Evolutionary conservation across 2,888 invertebrate species (phyloP).

Genomic region (Stenchaetothrips biformis): DNA sequence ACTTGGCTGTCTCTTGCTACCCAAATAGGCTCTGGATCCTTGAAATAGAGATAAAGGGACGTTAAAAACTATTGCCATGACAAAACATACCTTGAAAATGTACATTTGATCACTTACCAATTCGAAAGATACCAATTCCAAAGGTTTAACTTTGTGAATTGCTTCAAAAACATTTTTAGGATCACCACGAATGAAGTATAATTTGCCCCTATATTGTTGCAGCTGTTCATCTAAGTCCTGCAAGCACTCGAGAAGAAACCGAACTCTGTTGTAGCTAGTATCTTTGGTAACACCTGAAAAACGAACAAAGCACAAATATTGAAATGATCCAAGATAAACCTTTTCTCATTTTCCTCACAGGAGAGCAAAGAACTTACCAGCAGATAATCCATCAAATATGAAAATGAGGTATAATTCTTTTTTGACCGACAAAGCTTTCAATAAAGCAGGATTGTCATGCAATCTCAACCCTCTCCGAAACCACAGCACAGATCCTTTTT

Average conservation of each 20-base stretch:
- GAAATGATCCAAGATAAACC: neutral
- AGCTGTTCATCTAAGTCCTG: slow-evolving; percentile 60
- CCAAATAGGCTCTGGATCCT: slow-evolving; percentile 71
- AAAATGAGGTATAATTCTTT: slow-evolving; percentile 58
- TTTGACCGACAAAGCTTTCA: slow-evolving; percentile 51
- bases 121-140: slow-evolving; percentile 47
- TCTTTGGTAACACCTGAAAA: neutral
- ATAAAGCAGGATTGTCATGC: slow-evolving; percentile 49
- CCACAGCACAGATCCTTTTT: slow-evolving; percentile 35
- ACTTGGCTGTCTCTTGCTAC: slow-evolving; percentile 56
- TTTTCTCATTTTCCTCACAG: neutral
- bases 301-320: neutral
- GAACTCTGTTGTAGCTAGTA: slow-evolving; percentile 35
- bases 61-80: neutral
- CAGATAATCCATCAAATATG: slow-evolving; percentile 55
- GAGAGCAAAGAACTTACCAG: neutral
- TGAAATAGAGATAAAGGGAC: slow-evolving; percentile 36
- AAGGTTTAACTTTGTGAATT: slow-evolving; percentile 56
- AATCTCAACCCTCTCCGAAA: slow-evolving; percentile 37
- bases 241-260: slow-evolving; percentile 62
- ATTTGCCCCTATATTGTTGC: slow-evolving; percentile 52
- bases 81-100: neutral
- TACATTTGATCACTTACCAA: slow-evolving; percentile 39
- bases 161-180: slow-evolving; percentile 54
- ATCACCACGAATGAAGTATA: slow-evolving; percentile 58